Evolutionary conservation across 1,140 invertebrate species (phyloP), one percentile per base, ranked within the genome.

Genomic region (Aricia agestis): DNA sequence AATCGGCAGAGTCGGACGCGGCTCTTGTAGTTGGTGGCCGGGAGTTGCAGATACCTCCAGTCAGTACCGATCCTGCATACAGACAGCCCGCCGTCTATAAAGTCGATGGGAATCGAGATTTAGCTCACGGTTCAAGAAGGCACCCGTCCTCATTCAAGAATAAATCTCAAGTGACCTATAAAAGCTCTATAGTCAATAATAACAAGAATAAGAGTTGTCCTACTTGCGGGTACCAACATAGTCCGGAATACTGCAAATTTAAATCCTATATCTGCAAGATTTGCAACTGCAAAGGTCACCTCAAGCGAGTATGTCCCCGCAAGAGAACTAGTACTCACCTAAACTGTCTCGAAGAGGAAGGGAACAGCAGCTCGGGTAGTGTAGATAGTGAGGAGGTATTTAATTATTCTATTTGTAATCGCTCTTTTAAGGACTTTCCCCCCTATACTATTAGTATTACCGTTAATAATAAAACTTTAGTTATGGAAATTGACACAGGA

Each of bases 401-500:
- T 68, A 72, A 72, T 31, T 63, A 63, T 31, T 61, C 19, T 32
- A 68, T 70, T 42, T 7, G 45, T n/a, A 67, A 13, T 63, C 25
- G 58, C 19, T 18, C 1, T 67, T 73, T 75, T 63, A 77, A 68
- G 18, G 41, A 71, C 36, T 78, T 70, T 70, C 68, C 59, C 25
- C 71, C 74, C 42, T 74, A 73, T 61, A 75, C 69, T 58, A 42
- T 78, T 13, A 63, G 36, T 15, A 25, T 81, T 52, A 52, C n/a
- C 1, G 68, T 82, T 17, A 52, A 79, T 57, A 68, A 72, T 67
- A 36, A 59, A 45, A 25, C 36, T 10, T 32, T 82, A 52, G 3
- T 25, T 45, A 79, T 82, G 75, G 75, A 81, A 68, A 66, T 75
- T 10, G 79, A 80, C 31, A 80, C 82, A 1, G 80, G 80, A 10